phyloP scores from a whole-genome alignment of 1,140 invertebrate species.

The Lepidurus packardi region DNA sequence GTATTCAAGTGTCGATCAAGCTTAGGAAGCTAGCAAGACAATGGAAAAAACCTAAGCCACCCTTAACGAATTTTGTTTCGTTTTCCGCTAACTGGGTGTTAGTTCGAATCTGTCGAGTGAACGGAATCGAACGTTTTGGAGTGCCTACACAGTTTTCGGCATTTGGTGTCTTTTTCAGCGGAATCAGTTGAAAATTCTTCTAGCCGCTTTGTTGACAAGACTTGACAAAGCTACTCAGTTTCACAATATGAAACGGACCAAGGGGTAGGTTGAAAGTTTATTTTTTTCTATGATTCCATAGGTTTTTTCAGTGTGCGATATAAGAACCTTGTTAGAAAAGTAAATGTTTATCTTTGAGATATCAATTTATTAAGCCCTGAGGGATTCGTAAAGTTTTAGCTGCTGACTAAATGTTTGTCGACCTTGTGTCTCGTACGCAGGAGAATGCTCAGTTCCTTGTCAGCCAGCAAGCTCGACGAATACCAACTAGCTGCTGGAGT shows the following conservation, averaged over 20 bases:
- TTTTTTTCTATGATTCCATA: neutral
- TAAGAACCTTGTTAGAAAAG: too few relatives aligned
- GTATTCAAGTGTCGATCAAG: conserved; percentile 19
- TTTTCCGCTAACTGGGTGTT: too few relatives aligned
- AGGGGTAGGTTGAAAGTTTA: neutral
- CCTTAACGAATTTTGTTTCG: neutral
- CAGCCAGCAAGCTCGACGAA: conserved; percentile 16
- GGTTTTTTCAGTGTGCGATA: too few relatives aligned
- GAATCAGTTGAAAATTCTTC: too few relatives aligned
- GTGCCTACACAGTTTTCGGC: too few relatives aligned
- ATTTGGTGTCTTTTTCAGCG: too few relatives aligned
- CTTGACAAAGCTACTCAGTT: neutral
- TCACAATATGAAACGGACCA: neutral
- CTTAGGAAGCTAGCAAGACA: neutral
- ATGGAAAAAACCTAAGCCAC: neutral
- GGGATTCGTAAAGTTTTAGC: neutral
- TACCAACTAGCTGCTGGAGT: conserved; percentile 5
- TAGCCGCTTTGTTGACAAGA: too few relatives aligned
- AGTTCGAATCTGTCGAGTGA: too few relatives aligned
- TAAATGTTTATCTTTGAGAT: neutral
- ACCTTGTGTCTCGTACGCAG: conserved; percentile 10
- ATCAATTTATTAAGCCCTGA: neutral
- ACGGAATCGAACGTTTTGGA: too few relatives aligned
- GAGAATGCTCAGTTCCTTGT: conserved; percentile 13
- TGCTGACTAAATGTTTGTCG: conserved; percentile 21